phyloP scores from a whole-genome alignment of 2,797 vertebrate species.

The Peromyscus melanophrys region DNA sequence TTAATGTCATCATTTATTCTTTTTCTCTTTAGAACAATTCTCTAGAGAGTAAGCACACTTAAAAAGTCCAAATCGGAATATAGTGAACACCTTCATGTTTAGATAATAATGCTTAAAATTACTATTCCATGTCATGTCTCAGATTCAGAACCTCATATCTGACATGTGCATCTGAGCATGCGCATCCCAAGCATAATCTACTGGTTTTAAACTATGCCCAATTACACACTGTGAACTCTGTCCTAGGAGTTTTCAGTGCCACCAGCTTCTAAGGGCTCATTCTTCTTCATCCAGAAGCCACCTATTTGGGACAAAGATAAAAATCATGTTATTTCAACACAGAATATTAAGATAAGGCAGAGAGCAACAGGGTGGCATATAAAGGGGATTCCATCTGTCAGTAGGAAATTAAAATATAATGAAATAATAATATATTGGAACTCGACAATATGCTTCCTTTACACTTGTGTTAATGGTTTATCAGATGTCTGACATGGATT shows the following conservation, averaged over 20 bases:
- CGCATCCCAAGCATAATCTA: background rate
- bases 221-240: background rate
- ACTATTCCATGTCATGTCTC: background rate
- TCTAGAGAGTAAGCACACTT: background rate
- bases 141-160: background rate
- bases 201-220: background rate
- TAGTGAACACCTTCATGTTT: background rate
- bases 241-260: background rate
- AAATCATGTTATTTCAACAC: slow-evolving; percentile 60
- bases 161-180: background rate
- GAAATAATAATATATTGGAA: slow-evolving; percentile 75
- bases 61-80: background rate
- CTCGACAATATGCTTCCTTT: slow-evolving; percentile 56
- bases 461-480: slow-evolving; percentile 25
- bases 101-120: background rate
- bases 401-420: slow-evolving; percentile 76
- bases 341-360: slow-evolving; percentile 41
- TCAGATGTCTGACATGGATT: slow-evolving; percentile 49
- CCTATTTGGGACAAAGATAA: background rate
- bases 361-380: slow-evolving; percentile 54
- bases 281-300: background rate
- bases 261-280: background rate
- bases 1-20: background rate
- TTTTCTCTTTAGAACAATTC: slow-evolving; percentile 36
- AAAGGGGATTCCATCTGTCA: slow-evolving; percentile 69